phyloP scores from a whole-genome alignment of 2,888 invertebrate species.

The Seladonia tumulorum region DNA sequence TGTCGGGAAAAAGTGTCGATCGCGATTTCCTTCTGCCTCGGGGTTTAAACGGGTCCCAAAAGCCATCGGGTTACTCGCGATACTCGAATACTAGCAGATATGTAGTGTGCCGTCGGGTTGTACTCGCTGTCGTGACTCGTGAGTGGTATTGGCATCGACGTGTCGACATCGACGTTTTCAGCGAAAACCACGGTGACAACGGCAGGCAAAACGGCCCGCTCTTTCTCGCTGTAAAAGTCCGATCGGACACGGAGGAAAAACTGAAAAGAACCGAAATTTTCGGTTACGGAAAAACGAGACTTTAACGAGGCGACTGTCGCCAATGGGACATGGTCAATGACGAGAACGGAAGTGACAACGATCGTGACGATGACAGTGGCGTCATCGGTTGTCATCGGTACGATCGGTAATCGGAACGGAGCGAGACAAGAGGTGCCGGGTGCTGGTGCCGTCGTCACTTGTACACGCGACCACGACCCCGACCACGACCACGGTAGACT shows the following conservation, averaged over 20 bases:
- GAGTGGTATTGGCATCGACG: neutral
- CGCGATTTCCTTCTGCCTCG: slow-evolving; percentile 27
- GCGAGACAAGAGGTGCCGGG: slow-evolving; percentile 34
- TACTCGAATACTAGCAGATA: neutral
- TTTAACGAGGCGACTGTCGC: neutral
- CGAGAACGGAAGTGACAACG: slow-evolving; percentile 5
- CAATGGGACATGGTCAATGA: slow-evolving; percentile 5
- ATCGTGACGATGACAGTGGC: slow-evolving; percentile 15
- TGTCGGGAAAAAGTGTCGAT: slow-evolving; percentile 38
- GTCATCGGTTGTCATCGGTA: slow-evolving; percentile 22
- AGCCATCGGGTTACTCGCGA: neutral
- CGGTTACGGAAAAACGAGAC: no score
- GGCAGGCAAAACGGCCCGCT: neutral
- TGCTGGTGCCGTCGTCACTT: slow-evolving; percentile 40
- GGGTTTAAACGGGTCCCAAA: neutral
- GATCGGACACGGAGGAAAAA: neutral
- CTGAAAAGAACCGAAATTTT: no score
- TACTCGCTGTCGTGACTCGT: slow-evolving; percentile 1
- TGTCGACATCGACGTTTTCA: neutral
- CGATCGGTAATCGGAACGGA: slow-evolving; percentile 24
- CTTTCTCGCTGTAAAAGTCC: neutral
- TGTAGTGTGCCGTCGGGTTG: neutral
- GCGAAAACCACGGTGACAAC: neutral
- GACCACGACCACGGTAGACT: neutral
- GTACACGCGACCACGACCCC: slow-evolving; percentile 15